Evolutionary conservation across 2,113 vertebrate species (phyloP).

Genomic region (Bubalus kerabau): DNA sequence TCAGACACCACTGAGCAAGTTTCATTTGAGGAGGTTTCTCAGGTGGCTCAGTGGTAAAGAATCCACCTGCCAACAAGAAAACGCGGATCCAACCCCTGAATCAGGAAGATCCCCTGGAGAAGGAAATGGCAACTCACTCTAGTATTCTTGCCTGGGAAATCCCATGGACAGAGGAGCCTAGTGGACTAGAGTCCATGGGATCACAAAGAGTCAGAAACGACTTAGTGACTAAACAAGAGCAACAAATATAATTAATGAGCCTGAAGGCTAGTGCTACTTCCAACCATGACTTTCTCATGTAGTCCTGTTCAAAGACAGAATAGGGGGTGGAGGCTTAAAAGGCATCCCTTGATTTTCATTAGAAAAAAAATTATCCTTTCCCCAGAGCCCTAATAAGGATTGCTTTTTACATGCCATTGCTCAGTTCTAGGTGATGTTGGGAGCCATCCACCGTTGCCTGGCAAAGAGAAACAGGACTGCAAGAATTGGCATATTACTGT

Average conservation of each 20-base stretch:
- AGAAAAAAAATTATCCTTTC: not conserved
- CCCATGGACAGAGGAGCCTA: not conserved
- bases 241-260: not conserved
- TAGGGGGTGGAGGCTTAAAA: not conserved
- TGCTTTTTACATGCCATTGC: not conserved
- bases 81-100: accelerated
- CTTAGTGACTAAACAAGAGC: not conserved
- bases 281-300: not conserved
- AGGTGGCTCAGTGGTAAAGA: not conserved
- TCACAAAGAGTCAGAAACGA: not conserved
- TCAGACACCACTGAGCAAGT: not conserved
- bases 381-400: not conserved
- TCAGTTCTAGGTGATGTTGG: not conserved
- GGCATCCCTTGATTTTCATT: not conserved
- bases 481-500: not conserved
- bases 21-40: not conserved
- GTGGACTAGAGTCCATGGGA: not conserved
- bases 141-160: not conserved
- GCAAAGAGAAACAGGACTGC: not conserved
- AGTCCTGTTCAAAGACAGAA: not conserved
- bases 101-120: not conserved
- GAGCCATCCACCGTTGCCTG: not conserved
- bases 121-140: not conserved
- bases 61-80: not conserved
- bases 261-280: not conserved